phyloP scores from a whole-genome alignment of 2,888 invertebrate species.

The Lithosia quadra region DNA sequence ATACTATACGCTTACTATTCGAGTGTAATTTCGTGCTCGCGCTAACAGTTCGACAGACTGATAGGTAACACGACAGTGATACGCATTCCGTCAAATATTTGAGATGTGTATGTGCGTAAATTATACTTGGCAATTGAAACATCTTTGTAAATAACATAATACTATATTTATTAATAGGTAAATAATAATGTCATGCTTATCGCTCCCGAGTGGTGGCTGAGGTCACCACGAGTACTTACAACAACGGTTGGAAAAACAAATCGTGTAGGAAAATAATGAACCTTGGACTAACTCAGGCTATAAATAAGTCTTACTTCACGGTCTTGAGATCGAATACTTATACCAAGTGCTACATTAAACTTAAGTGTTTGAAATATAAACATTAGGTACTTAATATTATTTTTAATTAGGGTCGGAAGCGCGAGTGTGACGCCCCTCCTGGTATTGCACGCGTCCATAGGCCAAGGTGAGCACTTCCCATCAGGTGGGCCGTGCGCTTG shows the following conservation, averaged over 20 bases:
- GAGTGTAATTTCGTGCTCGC: no score
- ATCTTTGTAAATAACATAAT: background rate
- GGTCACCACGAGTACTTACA: slow-evolving; percentile 16
- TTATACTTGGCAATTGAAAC: background rate
- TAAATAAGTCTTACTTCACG: slow-evolving; percentile 35
- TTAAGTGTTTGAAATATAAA: background rate
- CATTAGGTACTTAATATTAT: no score
- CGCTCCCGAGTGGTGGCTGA: background rate
- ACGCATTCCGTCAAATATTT: no score
- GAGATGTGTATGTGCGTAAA: no score
- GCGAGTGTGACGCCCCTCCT: no score
- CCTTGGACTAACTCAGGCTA: slow-evolving; percentile 35
- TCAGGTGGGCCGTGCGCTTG: no score
- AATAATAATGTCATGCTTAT: slow-evolving; percentile 4
- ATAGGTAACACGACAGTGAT: no score
- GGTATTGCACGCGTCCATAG: no score
- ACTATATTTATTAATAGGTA: background rate
- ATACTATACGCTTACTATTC: no score
- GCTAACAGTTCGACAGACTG: no score
- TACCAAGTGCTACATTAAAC: background rate
- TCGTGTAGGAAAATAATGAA: slow-evolving; percentile 27
- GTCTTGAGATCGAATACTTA: slow-evolving; percentile 5
- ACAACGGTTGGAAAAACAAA: slow-evolving; percentile 27
- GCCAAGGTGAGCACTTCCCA: no score
- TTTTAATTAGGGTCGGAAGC: no score